Conservation (phyloP, 2,888 invertebrate species). For the Nineta flava region DNA sequence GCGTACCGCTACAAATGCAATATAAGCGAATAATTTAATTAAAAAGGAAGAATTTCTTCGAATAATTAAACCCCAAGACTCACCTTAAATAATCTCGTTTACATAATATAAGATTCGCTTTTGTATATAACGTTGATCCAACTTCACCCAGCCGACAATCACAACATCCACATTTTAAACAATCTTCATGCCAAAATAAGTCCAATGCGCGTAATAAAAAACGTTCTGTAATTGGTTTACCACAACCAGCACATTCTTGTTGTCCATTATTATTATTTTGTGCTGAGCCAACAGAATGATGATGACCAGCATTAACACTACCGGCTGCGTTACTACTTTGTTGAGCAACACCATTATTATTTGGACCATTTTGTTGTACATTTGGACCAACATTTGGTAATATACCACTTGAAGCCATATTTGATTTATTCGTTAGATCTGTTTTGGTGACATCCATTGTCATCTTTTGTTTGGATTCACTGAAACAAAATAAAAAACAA, state of each 20-base stretch:
- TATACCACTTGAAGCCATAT: neutral
- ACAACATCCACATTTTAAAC: conserved; percentile 83
- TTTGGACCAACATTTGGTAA: neutral
- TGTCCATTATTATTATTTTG: conserved; percentile 21
- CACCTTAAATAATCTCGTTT: conserved; percentile 85
- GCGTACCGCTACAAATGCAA: no score
- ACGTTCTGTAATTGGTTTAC: conserved; percentile 69
- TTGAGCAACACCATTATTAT: conserved; percentile 19
- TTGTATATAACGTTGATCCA: conserved; percentile 78
- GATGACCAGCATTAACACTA: conserved; percentile 14
- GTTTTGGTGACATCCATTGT: conserved; percentile 2
- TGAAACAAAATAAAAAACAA: neutral
- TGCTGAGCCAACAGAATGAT: neutral
- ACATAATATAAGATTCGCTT: conserved; percentile 80
- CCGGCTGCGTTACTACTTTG: conserved; percentile 15
- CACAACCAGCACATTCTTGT: conserved; percentile 70
- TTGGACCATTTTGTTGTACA: conserved; percentile 6
- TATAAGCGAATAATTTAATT: no score
- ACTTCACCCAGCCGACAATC: conserved; percentile 88
- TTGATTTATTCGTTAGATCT: conserved; percentile 1
- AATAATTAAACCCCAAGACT: no score
- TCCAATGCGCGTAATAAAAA: conserved; percentile 74
- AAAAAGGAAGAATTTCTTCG: no score
- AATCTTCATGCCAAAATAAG: conserved; percentile 88
- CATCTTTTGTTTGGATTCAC: neutral